Base-by-base conservation (phyloP, 2,797 vertebrate genomes). In the Anniella stebbinsi region DNA sequence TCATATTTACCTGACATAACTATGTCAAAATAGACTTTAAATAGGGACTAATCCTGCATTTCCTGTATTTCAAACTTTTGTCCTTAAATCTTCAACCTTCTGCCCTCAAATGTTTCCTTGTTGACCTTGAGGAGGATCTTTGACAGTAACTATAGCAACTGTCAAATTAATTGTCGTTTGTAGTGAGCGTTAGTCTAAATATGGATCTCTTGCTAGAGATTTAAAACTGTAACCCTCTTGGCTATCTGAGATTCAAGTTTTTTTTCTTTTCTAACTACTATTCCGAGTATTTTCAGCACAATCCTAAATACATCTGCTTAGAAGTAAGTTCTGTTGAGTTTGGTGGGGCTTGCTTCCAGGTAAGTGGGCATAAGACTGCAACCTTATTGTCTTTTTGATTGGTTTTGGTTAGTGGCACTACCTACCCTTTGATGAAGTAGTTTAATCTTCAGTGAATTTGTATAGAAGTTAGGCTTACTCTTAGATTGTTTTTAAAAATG, bases 101-200 rank as follows among this genome's bases (percentile, higher is more conserved):
- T 87, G 38, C 17, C 72, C 0, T 0, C 87, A 25, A 1, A 36
- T 90, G 0, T 89, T 93, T 92, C 10, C 76, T 17, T 92, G 18
- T 51, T 94, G 88, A 81, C 21, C 9, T 85, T n/a, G 78, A 28
- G 18, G 81, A 2, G 23, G 45, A 2, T 3, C 66, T 93, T 86
- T 91, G 77, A 83, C n/a, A 45, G 54, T 88, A 89, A 60, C 30
- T 17, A 0, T 48, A 76, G 80, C 84, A 75, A 80, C 76, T 91
- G 89, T 60, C 38, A 76, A 63, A 83, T 80, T 11, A 85, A 70
- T 92, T 88, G 1, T 87, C 81, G 36, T 48, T 48, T 89, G 25
- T 86, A 80, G 33, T 80, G 30, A 90, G 69, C 21, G 18, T 86
- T 36, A n/a, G 11, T 80, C 13, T 54, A 15, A 84, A 7, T 63